Conservation (phyloP, 2,888 invertebrate genomes). For the Gastracanthus pulcherrimus region DNA sequence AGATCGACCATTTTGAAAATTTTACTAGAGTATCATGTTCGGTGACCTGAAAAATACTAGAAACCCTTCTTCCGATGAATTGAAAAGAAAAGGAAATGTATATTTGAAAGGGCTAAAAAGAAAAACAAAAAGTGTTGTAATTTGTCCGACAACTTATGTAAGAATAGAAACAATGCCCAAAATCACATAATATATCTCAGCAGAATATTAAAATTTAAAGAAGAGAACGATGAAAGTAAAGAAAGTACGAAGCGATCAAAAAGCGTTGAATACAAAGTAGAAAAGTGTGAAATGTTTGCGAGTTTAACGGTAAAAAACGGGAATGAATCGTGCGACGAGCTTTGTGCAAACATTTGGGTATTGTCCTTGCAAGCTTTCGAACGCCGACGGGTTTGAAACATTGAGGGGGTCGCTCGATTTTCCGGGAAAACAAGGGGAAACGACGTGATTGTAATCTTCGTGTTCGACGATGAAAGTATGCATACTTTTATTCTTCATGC, state of each 20-base stretch:
- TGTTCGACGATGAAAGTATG: not conserved
- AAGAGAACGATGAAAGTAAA: not conserved
- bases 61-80: not conserved
- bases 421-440: not conserved
- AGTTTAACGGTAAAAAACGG: not conserved
- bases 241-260: not conserved
- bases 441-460: not conserved
- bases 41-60: conserved; percentile 13
- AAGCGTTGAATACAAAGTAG: not conserved
- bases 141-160: not conserved
- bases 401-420: not conserved
- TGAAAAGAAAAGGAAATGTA: not conserved
- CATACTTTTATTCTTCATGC: too few species aligned
- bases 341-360: conserved; percentile 11
- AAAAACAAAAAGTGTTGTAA: not conserved
- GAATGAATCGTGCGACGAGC: not conserved
- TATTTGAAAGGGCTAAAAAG: not conserved
- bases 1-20: not conserved
- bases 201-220: not conserved
- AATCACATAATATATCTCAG: not conserved
- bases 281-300: not conserved
- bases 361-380: not conserved
- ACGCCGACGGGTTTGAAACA: conserved; percentile 18
- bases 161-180: not conserved
- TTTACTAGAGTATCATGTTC: not conserved